Evolutionary conservation across 2,113 vertebrate genomes (phyloP).

Genomic region (Bombycilla garrulus): DNA sequence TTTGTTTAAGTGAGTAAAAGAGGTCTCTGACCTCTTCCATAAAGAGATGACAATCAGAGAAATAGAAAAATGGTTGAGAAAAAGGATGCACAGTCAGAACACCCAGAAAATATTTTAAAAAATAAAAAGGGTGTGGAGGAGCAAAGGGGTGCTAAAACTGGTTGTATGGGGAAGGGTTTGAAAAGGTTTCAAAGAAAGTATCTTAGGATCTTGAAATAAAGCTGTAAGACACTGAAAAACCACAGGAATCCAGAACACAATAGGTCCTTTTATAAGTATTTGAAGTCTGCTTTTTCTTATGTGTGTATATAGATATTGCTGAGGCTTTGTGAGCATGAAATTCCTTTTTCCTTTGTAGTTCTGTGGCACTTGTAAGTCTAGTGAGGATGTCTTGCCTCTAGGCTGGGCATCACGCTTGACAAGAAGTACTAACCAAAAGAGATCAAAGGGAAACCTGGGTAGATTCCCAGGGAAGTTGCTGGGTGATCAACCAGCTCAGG

Average conservation of each 20-base stretch:
- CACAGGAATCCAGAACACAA: not conserved
- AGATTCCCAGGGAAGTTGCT: not conserved
- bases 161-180: not conserved
- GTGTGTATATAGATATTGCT: not conserved
- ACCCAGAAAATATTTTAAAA: not conserved
- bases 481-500: not conserved
- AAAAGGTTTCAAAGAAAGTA: not conserved
- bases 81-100: not conserved
- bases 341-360: conserved; percentile 1
- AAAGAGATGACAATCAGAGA: not conserved
- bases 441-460: not conserved
- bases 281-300: not conserved
- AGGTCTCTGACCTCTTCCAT: not conserved
- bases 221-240: not conserved
- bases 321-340: not conserved
- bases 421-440: not conserved
- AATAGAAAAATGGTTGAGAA: not conserved
- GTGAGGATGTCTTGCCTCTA: not conserved
- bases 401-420: not conserved
- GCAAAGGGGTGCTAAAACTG: not conserved
- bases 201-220: not conserved
- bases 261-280: not conserved
- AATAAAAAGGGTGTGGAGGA: not conserved
- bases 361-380: not conserved
- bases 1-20: not conserved